Conservation (phyloP, 2,113 vertebrate species). For the Antechinus stuartii region DNA sequence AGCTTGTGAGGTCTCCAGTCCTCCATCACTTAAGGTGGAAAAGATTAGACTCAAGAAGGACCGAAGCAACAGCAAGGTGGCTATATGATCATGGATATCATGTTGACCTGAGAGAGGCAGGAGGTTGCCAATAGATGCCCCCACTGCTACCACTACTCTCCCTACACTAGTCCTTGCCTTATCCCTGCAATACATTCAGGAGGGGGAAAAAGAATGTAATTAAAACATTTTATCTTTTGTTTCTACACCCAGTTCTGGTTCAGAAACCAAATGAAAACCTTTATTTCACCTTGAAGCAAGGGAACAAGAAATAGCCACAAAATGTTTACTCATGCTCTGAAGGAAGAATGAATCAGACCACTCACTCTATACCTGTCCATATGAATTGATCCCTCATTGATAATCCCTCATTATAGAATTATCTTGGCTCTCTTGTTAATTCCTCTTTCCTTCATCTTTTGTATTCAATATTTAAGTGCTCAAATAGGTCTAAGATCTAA, state of each 20-base stretch:
- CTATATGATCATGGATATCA: background rate
- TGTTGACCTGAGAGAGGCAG: background rate
- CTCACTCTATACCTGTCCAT: background rate
- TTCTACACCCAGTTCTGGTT: background rate
- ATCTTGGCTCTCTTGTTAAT: background rate
- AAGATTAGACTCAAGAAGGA: background rate
- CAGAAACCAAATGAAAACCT: background rate
- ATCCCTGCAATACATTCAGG: background rate
- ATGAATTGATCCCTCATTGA: background rate
- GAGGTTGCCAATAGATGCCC: background rate
- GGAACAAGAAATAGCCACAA: background rate
- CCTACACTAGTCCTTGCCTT: background rate
- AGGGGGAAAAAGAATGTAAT: background rate
- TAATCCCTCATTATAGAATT: background rate
- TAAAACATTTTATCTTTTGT: background rate
- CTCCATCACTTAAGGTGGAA: background rate
- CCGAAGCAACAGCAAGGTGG: background rate
- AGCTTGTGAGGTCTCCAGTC: background rate
- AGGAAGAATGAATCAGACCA: background rate
- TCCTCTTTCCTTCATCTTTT: background rate
- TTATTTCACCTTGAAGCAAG: background rate
- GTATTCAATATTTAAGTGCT: background rate
- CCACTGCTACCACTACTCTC: background rate
- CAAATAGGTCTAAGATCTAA: background rate
- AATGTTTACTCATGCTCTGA: background rate